Evolutionary conservation across 2,113 vertebrate genomes (phyloP).

Genomic region (Peucedramus taeniatus): DNA sequence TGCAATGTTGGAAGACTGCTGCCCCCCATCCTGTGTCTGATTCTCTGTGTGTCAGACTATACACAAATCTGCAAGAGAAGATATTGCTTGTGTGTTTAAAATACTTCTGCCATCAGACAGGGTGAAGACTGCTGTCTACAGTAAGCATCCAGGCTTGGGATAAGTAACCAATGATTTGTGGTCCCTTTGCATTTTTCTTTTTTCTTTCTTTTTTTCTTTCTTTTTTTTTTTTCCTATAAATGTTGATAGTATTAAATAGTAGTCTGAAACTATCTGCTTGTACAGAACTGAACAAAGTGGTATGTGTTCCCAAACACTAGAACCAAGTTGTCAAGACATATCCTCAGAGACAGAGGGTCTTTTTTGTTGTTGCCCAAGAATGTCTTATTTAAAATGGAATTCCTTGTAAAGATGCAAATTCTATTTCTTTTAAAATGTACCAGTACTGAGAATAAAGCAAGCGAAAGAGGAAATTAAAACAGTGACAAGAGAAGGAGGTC

Average conservation of each 20-base stretch:
- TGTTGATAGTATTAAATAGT: neutral
- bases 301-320: constrained; percentile 40
- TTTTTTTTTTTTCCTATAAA: neutral
- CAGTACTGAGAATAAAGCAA: constrained; percentile 53
- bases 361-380: constrained; percentile 52
- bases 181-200: neutral
- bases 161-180: neutral
- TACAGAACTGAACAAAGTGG: neutral
- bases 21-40: neutral
- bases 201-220: too few species aligned
- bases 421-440: constrained; percentile 43
- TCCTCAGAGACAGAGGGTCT: constrained; percentile 39
- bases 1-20: neutral
- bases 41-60: neutral
- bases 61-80: neutral
- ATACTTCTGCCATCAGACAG: neutral
- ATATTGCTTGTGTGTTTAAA: neutral
- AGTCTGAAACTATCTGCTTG: constrained; percentile 15
- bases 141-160: neutral
- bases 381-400: constrained; percentile 65
- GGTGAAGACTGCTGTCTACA: neutral
- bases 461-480: constrained; percentile 69
- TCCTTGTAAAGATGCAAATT: constrained; percentile 42
- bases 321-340: constrained; percentile 57
- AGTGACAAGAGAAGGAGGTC: constrained; percentile 30